Evolutionary conservation across 2,888 invertebrate species (phyloP).

Genomic region (Acrobasis repandana): DNA sequence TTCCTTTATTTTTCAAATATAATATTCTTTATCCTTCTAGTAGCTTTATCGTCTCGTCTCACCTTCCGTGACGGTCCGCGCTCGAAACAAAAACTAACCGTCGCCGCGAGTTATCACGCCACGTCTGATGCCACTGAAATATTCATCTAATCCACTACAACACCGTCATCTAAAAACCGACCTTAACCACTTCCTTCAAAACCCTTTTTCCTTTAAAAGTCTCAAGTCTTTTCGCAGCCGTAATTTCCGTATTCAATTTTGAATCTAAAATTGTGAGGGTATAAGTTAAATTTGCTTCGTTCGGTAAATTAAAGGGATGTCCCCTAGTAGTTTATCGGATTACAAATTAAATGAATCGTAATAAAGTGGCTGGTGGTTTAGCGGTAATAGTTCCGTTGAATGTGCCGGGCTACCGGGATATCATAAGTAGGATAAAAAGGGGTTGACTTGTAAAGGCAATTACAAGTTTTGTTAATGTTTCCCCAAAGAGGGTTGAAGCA

Average conservation of each 20-base stretch:
- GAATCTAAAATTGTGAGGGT: constrained; percentile 6
- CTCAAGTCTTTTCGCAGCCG: background rate
- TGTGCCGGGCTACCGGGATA: background rate
- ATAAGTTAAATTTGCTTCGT: constrained; percentile 3
- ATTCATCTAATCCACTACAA: constrained; percentile 37
- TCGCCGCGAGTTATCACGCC: constrained; percentile 24
- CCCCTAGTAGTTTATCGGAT: constrained; percentile 29
- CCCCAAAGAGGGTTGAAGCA: too few species aligned
- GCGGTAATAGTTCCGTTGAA: constrained; percentile 5
- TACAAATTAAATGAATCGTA: constrained; percentile 47
- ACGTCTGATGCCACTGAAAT: constrained; percentile 34
- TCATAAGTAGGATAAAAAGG: background rate
- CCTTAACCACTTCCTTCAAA: constrained; percentile 1
- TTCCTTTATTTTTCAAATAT: too few species aligned
- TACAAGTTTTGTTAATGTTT: too few species aligned
- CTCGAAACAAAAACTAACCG: constrained; percentile 27
- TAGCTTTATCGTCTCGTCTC: background rate
- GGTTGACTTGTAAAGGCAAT: too few species aligned
- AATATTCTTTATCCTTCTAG: constrained; percentile 5
- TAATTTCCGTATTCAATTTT: constrained; percentile 17
- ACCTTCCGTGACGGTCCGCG: constrained; percentile 24
- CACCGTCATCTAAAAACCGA: background rate
- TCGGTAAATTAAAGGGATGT: constrained; percentile 7
- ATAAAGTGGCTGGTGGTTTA: constrained; percentile 35
- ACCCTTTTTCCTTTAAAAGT: constrained; percentile 1